Conservation (phyloP, 2,797 vertebrate genomes). For the Typhlichthys subterraneus region DNA sequence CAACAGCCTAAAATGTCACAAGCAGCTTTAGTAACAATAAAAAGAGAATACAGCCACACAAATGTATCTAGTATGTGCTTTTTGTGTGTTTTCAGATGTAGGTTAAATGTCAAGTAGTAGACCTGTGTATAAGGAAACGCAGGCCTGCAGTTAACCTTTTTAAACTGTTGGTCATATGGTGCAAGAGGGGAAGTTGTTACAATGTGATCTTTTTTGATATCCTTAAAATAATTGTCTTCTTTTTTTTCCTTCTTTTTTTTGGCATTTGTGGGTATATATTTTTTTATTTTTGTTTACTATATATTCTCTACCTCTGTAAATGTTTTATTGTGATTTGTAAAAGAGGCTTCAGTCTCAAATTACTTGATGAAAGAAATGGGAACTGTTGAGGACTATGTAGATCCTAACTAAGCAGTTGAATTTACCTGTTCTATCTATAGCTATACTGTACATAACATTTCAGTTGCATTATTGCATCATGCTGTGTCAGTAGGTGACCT, state of each 20-base stretch:
- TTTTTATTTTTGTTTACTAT: too few species aligned
- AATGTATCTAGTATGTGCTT: neutral
- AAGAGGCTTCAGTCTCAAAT: too few species aligned
- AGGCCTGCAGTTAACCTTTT: slow-evolving; percentile 28
- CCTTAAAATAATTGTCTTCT: slow-evolving; percentile 13
- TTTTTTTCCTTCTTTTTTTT: neutral
- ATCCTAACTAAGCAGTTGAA: too few species aligned
- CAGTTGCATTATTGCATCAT: too few species aligned
- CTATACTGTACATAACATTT: too few species aligned
- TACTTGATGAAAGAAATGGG: too few species aligned
- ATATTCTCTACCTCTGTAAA: too few species aligned
- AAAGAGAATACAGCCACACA: neutral
- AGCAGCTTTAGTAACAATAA: slow-evolving; percentile 15
- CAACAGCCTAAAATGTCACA: slow-evolving; percentile 32
- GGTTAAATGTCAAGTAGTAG: neutral
- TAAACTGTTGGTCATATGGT: slow-evolving; percentile 25
- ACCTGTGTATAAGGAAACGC: slow-evolving; percentile 3
- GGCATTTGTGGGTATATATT: too few species aligned
- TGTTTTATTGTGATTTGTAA: too few species aligned
- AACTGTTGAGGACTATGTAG: too few species aligned
- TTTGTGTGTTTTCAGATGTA: neutral
- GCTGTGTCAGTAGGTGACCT: too few species aligned
- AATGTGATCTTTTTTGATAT: slow-evolving; percentile 17
- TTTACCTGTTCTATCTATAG: too few species aligned
- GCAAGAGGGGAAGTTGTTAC: slow-evolving; percentile 27